phyloP scores from a whole-genome alignment of 2,113 vertebrate genomes.

The Pica pica region DNA sequence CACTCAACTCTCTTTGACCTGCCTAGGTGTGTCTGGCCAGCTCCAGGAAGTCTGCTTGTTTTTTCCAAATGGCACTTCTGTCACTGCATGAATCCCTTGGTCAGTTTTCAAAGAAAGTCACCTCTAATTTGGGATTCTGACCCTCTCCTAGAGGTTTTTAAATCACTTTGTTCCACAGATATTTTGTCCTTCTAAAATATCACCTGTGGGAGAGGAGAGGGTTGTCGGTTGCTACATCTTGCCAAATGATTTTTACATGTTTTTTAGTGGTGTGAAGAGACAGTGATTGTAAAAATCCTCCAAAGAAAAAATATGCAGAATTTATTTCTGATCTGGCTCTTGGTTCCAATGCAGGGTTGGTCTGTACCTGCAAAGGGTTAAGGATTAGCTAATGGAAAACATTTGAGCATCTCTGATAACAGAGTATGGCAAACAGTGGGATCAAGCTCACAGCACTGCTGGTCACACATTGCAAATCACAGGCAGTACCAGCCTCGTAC shows the following conservation, averaged over 20 bases:
- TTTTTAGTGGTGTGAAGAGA: neutral
- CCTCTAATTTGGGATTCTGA: neutral
- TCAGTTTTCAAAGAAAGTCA: neutral
- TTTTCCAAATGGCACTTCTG: neutral
- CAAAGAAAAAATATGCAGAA: neutral
- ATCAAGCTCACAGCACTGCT: neutral
- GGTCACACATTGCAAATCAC: neutral
- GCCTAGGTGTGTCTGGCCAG: neutral
- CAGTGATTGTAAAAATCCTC: neutral
- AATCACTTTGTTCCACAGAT: neutral
- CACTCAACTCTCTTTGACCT: neutral
- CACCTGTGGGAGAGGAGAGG: neutral
- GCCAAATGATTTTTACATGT: neutral
- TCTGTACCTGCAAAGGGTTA: neutral
- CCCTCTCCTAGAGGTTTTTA: neutral
- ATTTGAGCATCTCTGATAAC: neutral
- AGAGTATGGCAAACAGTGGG: neutral
- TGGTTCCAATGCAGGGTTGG: neutral
- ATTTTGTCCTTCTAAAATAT: neutral
- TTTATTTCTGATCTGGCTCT: neutral
- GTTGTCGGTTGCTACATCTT: neutral
- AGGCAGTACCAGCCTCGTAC: neutral
- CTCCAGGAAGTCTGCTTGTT: neutral
- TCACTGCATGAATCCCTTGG: neutral
- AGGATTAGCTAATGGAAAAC: conserved; percentile 11